Evolutionary conservation across 2,113 vertebrate genomes (phyloP).

Genomic region (Hoplias malabaricus): DNA sequence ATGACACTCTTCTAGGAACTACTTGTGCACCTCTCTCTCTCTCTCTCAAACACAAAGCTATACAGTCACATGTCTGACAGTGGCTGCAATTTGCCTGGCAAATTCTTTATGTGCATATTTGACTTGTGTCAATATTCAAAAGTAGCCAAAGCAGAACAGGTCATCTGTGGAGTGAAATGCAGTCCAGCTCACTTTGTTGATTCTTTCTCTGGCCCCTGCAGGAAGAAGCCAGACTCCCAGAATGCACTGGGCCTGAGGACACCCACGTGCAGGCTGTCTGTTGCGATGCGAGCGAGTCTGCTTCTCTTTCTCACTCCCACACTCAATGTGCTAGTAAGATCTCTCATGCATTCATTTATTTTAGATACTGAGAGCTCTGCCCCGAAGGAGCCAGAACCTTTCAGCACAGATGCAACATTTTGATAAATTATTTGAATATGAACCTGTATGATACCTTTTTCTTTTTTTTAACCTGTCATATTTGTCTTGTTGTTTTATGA

Average conservation of each 20-base stretch:
- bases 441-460: not conserved
- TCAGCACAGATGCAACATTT: not conserved
- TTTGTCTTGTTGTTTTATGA: not conserved
- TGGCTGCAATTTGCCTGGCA: constrained; percentile 23
- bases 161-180: not conserved
- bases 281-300: constrained; percentile 54
- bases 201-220: constrained; percentile 17
- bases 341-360: constrained; percentile 10
- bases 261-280: constrained; percentile 68
- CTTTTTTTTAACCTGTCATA: too few species aligned
- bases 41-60: not conserved
- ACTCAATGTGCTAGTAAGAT: constrained; percentile 64
- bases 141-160: not conserved
- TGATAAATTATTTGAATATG: not conserved
- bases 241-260: constrained; percentile 54
- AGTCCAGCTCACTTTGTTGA: not conserved
- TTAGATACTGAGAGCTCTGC: not conserved
- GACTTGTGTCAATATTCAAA: not conserved
- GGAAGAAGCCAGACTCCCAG: constrained; percentile 50
- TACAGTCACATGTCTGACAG: constrained; percentile 3
- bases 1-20: not conserved
- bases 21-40: too few species aligned
- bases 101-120: not conserved
- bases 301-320: constrained; percentile 64
- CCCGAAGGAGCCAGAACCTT: not conserved